Evolutionary conservation across 2,113 vertebrate genomes (phyloP).

Genomic region (Percopsis transmontana): DNA sequence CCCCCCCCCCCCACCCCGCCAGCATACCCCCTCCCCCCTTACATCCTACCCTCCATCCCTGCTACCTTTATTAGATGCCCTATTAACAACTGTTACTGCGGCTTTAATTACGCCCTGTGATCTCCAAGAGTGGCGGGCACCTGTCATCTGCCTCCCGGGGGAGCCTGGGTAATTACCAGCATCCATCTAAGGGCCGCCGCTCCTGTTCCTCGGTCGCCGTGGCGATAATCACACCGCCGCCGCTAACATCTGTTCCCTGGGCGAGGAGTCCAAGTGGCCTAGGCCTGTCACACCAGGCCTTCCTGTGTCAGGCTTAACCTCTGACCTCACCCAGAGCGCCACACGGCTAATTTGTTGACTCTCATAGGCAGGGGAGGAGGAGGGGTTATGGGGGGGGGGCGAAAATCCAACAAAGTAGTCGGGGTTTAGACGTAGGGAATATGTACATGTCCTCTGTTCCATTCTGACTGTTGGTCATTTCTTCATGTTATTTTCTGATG

Average conservation of each 20-base stretch:
- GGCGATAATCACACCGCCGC: constrained; percentile 95
- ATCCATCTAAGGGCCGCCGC: constrained; percentile 89
- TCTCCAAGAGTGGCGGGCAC: constrained; percentile 90
- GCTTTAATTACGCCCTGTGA: constrained; percentile 98
- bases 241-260: constrained; percentile 94
- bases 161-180: constrained; percentile 98
- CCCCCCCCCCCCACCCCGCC: constrained; percentile 13
- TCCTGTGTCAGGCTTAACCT: constrained; percentile 86
- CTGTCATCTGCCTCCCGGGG: constrained; percentile 96
- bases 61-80: constrained; percentile 94
- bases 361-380: constrained; percentile 69
- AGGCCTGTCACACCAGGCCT: constrained; percentile 88
- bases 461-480: not conserved
- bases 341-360: constrained; percentile 91
- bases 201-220: constrained; percentile 86
- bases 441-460: not conserved
- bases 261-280: constrained; percentile 86
- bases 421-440: constrained; percentile 81
- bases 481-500: not conserved
- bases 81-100: constrained; percentile 99
- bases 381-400: constrained; percentile 5
- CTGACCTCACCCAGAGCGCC: constrained; percentile 86
- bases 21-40: constrained; percentile 32
- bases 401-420: constrained; percentile 77
- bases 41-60: constrained; percentile 67